Base-by-base conservation (phyloP, 2,888 invertebrate genomes). In the Eristalis intricaria region DNA sequence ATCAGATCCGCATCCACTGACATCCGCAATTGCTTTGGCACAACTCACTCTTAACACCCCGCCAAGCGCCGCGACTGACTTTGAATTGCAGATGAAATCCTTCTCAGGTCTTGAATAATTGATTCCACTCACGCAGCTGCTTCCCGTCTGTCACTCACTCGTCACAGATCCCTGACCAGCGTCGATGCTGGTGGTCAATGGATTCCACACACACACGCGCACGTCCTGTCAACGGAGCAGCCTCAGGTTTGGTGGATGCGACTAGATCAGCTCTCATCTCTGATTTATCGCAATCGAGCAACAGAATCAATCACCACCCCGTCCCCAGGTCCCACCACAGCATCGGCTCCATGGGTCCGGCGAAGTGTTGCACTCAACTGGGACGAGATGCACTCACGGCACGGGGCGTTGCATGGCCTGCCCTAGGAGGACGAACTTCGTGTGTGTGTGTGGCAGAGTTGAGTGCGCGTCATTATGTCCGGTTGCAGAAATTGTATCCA, bases 391-490 rank as follows among this genome's bases (percentile, higher is more conserved):
- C 50, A 50, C 50, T 43, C n/a, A n/a, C 19, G 43, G 15, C 43
- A 43, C 1, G 32, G 29, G 10, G 4, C 35, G 35, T 35, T 35
- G 10, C n/a, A n/a, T n/a, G n/a, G n/a, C n/a, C 50, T 75, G 19
- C 61, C 77, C 73, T 26, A 26, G 10, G 63, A 50, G 60, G 43
- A 22, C n/a, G n/a, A n/a, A n/a, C n/a, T n/a, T n/a, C n/a, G 15
- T 58, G 13, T 26, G 15, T 58, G 50, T 35, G 50, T 19, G 50
- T 2, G 19, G n/a, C 1, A 43, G 43, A n/a, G n/a, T 7, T 43
- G 40, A 71, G 70, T 65, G 56, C 70, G 65, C 84, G 75, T 71
- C 84, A 75, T 80, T 80, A 84, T 80, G 84, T 80, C 84, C 80
- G 65, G 50, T 70, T 65, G 50, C 75, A 84, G 60, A 75, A 80